These are phyloP conservation scores for Pluvialis apricaria DNA, from an alignment of 2,113 vertebrate genomes.

Conservation along the genomic window DNA sequence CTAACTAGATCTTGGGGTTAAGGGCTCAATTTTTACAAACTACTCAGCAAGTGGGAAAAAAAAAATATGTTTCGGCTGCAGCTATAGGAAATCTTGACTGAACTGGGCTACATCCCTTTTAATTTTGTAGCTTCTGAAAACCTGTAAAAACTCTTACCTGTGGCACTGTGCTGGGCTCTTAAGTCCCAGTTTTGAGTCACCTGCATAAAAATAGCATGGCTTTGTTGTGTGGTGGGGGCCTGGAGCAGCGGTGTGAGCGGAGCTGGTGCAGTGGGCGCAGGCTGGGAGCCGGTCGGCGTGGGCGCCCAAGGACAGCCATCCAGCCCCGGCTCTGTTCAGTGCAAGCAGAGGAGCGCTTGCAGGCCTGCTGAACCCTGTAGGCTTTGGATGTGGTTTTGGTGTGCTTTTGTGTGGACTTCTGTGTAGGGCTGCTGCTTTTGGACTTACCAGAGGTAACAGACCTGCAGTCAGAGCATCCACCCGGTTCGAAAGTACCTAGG, in stretches of 20 bases:
- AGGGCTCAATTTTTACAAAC: not conserved
- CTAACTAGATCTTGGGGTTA: not conserved
- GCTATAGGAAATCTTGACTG: not conserved
- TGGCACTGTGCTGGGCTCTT: not conserved
- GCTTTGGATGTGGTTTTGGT: not conserved
- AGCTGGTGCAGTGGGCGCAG: not conserved
- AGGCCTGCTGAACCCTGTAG: not conserved
- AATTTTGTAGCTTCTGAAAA: not conserved
- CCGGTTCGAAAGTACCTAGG: not conserved
- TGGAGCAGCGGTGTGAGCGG: accelerated
- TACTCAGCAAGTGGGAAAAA: not conserved
- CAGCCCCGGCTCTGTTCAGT: accelerated
- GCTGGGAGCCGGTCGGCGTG: not conserved
- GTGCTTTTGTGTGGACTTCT: not conserved
- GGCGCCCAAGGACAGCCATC: not conserved
- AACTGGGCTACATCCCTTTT: not conserved
- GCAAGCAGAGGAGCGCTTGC: not conserved
- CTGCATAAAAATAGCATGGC: not conserved
- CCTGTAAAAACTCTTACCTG: not conserved
- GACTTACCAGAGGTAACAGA: not conserved
- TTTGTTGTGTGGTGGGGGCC: not conserved
- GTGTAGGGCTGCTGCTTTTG: not conserved
- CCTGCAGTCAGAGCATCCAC: not conserved
- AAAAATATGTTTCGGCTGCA: not conserved
- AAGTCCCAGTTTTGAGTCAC: not conserved